Evolutionary conservation across 2,888 invertebrate species (phyloP), one percentile per base, ranked within the genome.

Genomic region (Hydriomena furcata): DNA sequence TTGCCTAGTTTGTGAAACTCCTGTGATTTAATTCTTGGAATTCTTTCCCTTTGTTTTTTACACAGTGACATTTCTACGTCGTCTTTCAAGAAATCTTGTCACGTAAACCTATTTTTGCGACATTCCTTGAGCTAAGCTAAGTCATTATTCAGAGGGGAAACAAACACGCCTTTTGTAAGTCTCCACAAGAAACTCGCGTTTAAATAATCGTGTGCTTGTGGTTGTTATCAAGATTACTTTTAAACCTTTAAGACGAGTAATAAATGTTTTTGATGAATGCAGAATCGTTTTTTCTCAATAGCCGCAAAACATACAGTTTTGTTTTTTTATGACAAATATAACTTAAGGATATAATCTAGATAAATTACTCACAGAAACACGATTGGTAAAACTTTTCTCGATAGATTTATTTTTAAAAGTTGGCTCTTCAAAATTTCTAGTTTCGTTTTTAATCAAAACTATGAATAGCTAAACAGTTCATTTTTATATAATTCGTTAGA

Each of bases 1-100:
- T 70, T 63, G 54, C 48, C 44, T 58, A 65, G 64, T 70, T 68
- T 66, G 47, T 58, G 47, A 55, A 63, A 68, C 62, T 60, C 56
- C 34, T 42, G 41, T 49, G 32, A 32, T 54, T 43, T 42, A 21
- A 21, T 23, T 37, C 17, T 38, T 21, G 36, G 32, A 41, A 31
- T 31, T 8, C n/a, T n/a, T 11, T 8, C 12, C 23, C 17, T 21
- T 31, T 31, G 23, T 21, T 12, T 41, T 38, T 17, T n/a, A n/a
- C 6, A 10, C n/a, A 12, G 21, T 23, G 7, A 30, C 12, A 10
- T 7, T 41, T 10, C 24, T 10, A 17, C 31, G 23, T 21, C 11
- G 23, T 21, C 11, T 20, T 6, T n/a, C 12, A 11, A 24, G 41
- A 24, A 38, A 40, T 40, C 46, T 24, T 27, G 32, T 46, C 45